phyloP scores from a whole-genome alignment of 2,113 vertebrate species.

The Corydoras maculifer region DNA sequence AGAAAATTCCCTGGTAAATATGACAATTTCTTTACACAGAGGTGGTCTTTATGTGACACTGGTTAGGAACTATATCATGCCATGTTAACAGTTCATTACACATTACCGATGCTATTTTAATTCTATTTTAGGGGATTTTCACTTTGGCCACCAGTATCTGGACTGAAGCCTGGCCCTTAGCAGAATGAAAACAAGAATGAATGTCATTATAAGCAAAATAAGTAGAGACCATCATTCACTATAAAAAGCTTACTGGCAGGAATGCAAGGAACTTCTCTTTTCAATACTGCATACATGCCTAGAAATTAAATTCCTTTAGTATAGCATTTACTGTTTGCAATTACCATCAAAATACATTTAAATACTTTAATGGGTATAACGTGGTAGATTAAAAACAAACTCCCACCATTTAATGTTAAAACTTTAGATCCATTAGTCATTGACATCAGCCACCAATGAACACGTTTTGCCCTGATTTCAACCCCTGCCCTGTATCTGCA shows the following conservation, averaged over 20 bases:
- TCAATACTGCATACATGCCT: neutral
- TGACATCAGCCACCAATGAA: slow-evolving; percentile 3
- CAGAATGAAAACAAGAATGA: slow-evolving; percentile 12
- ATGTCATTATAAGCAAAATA: slow-evolving; percentile 20
- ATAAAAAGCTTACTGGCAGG: slow-evolving; percentile 19
- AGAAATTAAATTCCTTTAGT: neutral
- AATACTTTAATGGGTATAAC: no score
- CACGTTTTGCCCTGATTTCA: slow-evolving; percentile 2
- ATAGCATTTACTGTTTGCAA: no score
- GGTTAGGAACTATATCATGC: neutral
- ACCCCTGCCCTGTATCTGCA: slow-evolving; percentile 22
- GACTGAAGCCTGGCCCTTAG: slow-evolving; percentile 18
- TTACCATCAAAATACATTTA: no score
- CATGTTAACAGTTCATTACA: no score
- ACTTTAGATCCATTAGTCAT: neutral
- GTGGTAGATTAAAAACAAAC: no score
- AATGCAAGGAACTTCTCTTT: neutral
- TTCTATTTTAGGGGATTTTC: slow-evolving; percentile 17
- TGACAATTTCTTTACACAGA: no score
- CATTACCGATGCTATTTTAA: neutral
- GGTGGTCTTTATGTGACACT: neutral
- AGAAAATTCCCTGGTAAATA: neutral
- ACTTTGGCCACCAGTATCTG: slow-evolving; percentile 6
- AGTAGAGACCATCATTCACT: slow-evolving; percentile 18
- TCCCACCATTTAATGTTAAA: no score